Conservation (phyloP, 2,888 invertebrate species). For the Serripes groenlandicus region DNA sequence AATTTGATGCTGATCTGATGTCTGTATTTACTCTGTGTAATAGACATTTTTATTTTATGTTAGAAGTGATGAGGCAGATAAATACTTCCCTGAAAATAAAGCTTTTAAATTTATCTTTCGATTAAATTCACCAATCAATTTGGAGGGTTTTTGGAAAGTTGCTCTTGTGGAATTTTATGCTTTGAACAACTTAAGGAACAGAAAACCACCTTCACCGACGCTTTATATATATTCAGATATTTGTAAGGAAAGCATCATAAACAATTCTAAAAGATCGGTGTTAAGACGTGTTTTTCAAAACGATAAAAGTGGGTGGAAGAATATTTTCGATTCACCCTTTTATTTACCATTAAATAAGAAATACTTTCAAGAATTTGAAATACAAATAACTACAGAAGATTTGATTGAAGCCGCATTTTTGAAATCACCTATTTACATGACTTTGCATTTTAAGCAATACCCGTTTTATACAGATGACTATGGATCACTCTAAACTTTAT, state of each 20-base stretch:
- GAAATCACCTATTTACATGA: background rate
- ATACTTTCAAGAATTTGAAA: conserved; percentile 13
- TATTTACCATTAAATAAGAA: conserved; percentile 21
- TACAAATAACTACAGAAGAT: conserved; percentile 4
- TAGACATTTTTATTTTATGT: conserved; percentile 40
- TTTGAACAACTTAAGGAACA: background rate
- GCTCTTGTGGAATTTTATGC: conserved; percentile 3
- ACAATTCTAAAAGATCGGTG: conserved; percentile 3
- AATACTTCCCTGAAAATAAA: conserved; percentile 41
- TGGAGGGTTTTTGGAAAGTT: conserved; percentile 8
- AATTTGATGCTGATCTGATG: conserved; percentile 26
- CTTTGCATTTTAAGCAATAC: conserved; percentile 2
- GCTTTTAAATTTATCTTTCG: conserved; percentile 45
- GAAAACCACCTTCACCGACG: background rate
- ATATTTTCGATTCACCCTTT: background rate
- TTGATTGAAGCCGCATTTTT: background rate
- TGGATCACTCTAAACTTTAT: conserved; percentile 29
- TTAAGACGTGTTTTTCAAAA: conserved; percentile 11
- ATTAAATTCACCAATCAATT: conserved; percentile 7
- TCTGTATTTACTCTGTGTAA: conserved; percentile 33
- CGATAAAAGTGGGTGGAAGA: conserved; percentile 4
- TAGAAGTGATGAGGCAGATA: conserved; percentile 34
- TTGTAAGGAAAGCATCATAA: conserved; percentile 15
- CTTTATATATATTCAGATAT: conserved; percentile 5
- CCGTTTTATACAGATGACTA: conserved; percentile 14